These are phyloP conservation scores for Tachyglossus aculeatus DNA, from an alignment of 2,797 vertebrate genomes.

Conservation along the genomic window DNA sequence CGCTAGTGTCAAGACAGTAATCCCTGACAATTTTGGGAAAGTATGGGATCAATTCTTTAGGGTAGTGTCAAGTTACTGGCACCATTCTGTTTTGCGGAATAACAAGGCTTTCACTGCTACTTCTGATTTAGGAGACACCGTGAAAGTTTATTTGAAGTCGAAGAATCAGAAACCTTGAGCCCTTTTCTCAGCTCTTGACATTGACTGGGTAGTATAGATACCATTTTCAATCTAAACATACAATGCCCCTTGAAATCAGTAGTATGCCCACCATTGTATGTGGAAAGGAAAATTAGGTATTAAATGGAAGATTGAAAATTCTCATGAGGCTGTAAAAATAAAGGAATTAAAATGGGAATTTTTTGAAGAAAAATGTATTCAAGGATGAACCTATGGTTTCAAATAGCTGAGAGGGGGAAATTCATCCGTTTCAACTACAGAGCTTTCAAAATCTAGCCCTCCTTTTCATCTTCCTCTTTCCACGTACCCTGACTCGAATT, in stretches of 20 bases:
- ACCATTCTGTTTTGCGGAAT: conserved; percentile 16
- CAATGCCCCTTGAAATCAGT: neutral
- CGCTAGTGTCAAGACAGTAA: too few species aligned
- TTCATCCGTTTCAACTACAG: neutral
- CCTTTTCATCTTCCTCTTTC: conserved; percentile 3
- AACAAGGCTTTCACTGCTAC: conserved; percentile 11
- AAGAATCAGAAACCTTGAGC: conserved; percentile 28
- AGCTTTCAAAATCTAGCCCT: neutral
- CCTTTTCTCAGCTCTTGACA: conserved; percentile 26
- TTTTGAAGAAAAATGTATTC: neutral
- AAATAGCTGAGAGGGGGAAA: too few species aligned
- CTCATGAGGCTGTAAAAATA: neutral
- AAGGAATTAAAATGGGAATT: neutral
- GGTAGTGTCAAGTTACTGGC: too few species aligned
- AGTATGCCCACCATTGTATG: conserved; percentile 13
- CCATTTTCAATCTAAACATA: conserved; percentile 24
- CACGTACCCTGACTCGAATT: conserved; percentile 2
- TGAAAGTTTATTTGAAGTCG: conserved; percentile 43
- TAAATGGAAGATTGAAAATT: conserved; percentile 9
- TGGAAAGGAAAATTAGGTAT: conserved; percentile 12
- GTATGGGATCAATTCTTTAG: too few species aligned
- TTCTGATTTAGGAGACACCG: conserved; percentile 44
- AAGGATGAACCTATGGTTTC: neutral
- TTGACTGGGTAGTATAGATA: conserved; percentile 6
- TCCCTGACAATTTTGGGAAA: too few species aligned